phyloP scores from a whole-genome alignment of 2,113 vertebrate genomes.

The Apodemus speciosus region DNA sequence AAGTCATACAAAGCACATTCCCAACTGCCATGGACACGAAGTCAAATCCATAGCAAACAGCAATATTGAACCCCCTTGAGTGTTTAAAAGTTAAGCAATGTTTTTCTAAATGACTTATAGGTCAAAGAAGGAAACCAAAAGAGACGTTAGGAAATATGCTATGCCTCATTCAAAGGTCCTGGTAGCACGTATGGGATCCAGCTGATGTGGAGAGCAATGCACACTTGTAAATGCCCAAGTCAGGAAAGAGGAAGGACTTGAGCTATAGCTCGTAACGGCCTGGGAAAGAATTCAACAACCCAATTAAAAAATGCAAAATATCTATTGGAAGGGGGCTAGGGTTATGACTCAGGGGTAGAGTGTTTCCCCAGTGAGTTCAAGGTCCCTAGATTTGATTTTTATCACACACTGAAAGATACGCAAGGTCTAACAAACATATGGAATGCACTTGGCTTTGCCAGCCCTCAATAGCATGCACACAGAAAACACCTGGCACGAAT shows the following conservation, averaged over 20 bases:
- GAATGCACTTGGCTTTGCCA: not conserved
- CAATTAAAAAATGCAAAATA: not conserved
- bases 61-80: not conserved
- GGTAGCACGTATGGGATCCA: not conserved
- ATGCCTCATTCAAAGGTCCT: not conserved
- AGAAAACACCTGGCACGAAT: not conserved
- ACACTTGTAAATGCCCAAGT: not conserved
- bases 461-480: not conserved
- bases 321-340: too few relatives aligned
- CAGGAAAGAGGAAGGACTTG: not conserved
- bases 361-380: not conserved
- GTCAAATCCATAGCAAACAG: not conserved
- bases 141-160: not conserved
- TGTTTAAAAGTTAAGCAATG: not conserved
- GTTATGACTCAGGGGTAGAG: too few relatives aligned
- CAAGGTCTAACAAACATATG: not conserved
- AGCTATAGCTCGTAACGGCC: not conserved
- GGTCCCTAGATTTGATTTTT: not conserved
- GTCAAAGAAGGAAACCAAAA: not conserved
- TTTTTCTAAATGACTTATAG: not conserved
- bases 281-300: not conserved
- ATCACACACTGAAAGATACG: not conserved
- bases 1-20: not conserved
- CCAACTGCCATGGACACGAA: not conserved
- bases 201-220: not conserved